Base-by-base conservation (phyloP, 1,140 invertebrate species). In the Drosophila tsacasi region DNA sequence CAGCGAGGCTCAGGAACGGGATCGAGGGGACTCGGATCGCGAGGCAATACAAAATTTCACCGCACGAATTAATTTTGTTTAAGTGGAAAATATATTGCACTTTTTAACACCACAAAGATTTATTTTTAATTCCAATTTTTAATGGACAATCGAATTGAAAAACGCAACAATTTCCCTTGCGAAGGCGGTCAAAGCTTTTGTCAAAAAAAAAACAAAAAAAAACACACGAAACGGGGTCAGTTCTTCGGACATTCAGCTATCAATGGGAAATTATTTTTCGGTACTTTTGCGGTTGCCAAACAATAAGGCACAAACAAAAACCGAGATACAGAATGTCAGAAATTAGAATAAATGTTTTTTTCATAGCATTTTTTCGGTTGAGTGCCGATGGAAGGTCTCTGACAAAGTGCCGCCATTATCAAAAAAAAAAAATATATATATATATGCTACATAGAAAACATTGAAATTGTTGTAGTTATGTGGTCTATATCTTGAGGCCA, bases 331-430 rank as follows among this genome's bases (percentile, higher is more conserved):
- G 57, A 82, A 80, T 77, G 76, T 65, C 84, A 68, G 81, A 87
- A 87, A 89, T 87, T 87, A 87, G 84, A 87, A 87, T 84, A 87
- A 87, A 84, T 87, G 81, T 72, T 81, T 61, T 66, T 66, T 79
- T 78, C 63, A 44, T 65, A 27, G 39, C 59, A 47, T 74, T 75
- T 75, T 35, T 52, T 62, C 49, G 30, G 39, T 68, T 42, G 67
- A 39, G 37, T 69, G 46, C 54, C 63, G 54, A 54, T 75, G 74
- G 77, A 84, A 87, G 83, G 80, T 89, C 76, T 89, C 46, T 50
- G 71, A 52, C 64, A 83, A 89, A 87, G 73, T 87, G 80, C 80
- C 68, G 81, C 73, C 76, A 89, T 83, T 89, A 89, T 46, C 54
- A 55, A 86, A 60, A 75, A 59, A 68, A 71, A 76, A 25, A 37